Evolutionary conservation across 1,140 invertebrate species (phyloP).

Genomic region (Pseudomyrmex concolor): DNA sequence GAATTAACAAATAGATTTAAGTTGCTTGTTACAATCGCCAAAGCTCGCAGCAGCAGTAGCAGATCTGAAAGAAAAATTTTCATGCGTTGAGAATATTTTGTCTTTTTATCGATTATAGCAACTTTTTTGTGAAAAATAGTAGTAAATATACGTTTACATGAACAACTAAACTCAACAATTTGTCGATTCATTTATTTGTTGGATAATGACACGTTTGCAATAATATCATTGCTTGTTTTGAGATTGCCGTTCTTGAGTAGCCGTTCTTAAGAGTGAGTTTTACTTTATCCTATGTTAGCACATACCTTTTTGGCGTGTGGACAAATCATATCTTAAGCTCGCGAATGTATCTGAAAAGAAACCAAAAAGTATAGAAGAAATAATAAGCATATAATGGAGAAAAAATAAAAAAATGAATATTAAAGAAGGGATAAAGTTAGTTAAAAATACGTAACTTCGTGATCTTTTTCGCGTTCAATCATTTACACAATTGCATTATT

Average conservation of each 20-base stretch:
- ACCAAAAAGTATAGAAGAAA: conserved; percentile 20
- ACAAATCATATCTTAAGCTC: conserved; percentile 51
- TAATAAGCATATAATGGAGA: conserved; percentile 20
- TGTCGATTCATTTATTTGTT: conserved; percentile 26
- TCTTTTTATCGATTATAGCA: background rate
- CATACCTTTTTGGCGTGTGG: conserved; percentile 37
- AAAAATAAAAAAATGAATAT: background rate
- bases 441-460: conserved; percentile 2
- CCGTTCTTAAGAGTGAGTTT: conserved; percentile 23
- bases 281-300: conserved; percentile 32
- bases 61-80: conserved; percentile 30
- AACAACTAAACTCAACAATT: background rate
- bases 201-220: background rate
- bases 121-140: conserved; percentile 26
- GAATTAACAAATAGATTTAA: conserved; percentile 58
- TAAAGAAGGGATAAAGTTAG: conserved; percentile 14
- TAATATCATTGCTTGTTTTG: conserved; percentile 44
- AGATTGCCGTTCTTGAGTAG: conserved; percentile 1
- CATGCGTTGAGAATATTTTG: conserved; percentile 16
- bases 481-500: conserved; percentile 16
- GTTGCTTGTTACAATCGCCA: conserved; percentile 68
- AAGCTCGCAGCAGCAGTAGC: conserved; percentile 49
- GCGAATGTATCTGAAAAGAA: conserved; percentile 30
- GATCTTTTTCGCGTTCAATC: conserved; percentile 26
- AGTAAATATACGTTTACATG: conserved; percentile 65